A percentile compares a stretch with the other conserved stretches of the same genome.
Evolutionary conservation across 2,113 vertebrate species (phyloP).

Genomic region (Excalfactoria chinensis): DNA sequence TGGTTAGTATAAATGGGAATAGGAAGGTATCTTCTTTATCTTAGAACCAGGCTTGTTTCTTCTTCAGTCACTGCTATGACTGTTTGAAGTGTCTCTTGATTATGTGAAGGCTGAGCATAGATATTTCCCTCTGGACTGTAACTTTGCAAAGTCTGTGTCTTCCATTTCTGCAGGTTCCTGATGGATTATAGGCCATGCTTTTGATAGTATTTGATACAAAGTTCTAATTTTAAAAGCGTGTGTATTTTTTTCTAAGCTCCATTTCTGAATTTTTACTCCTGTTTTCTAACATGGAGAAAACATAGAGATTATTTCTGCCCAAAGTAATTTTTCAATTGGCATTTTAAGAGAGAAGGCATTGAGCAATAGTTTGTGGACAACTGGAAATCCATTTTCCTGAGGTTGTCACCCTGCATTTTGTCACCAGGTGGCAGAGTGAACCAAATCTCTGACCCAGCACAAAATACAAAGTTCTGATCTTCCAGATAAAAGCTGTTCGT

Average conservation of each 20-base stretch:
- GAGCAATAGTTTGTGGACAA: not conserved
- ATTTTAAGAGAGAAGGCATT: not conserved
- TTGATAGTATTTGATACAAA: not conserved
- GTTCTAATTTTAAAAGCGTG: not conserved
- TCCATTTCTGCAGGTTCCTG: not conserved
- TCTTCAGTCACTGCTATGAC: not conserved
- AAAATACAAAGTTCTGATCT: not conserved
- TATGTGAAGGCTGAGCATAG: not conserved
- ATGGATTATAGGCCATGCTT: not conserved
- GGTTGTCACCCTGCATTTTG: not conserved
- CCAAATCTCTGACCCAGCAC: not conserved
- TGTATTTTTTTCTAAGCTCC: not conserved
- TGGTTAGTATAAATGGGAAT: not conserved
- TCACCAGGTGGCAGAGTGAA: constrained; percentile 45
- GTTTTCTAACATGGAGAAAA: not conserved
- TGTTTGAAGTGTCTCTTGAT: not conserved
- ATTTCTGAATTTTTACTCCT: not conserved
- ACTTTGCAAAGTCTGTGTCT: not conserved
- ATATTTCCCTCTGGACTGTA: not conserved
- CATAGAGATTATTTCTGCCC: not conserved
- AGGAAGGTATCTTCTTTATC: not conserved
- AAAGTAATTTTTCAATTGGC: not conserved
- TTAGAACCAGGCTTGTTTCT: not conserved
- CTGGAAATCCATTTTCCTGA: not conserved
- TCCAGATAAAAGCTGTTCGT: accelerated